These are phyloP conservation scores for Trachurus trachurus DNA, from an alignment of 2,797 vertebrate species.

Conservation along the genomic window DNA sequence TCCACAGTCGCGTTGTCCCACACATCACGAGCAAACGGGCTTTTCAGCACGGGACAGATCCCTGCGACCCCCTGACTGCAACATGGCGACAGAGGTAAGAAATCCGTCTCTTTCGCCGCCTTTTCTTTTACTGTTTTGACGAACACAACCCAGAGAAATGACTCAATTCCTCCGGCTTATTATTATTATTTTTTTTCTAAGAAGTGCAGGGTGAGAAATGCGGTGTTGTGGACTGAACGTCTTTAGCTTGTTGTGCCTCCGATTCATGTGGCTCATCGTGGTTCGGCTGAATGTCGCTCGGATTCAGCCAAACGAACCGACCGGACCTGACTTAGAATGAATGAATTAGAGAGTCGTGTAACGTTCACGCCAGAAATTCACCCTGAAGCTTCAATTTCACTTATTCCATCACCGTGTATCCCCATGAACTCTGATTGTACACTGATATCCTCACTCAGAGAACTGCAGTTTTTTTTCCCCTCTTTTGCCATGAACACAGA, in stretches of 20 bases:
- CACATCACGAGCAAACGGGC: constrained; percentile 58
- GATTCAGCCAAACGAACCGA: constrained; percentile 16
- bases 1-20: constrained; percentile 65
- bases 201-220: constrained; percentile 32
- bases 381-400: constrained; percentile 9
- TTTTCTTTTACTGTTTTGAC: background rate
- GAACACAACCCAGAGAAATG: background rate
- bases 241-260: constrained; percentile 25
- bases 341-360: background rate
- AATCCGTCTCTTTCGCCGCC: background rate
- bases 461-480: background rate
- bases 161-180: background rate
- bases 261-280: background rate
- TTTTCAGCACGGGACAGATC: constrained; percentile 77
- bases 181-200: background rate
- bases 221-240: constrained; percentile 35
- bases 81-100: constrained; percentile 89
- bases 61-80: constrained; percentile 69
- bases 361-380: background rate
- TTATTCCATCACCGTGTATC: constrained; percentile 32
- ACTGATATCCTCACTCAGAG: background rate
- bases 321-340: background rate
- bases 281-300: constrained; percentile 7
- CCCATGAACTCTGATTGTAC: background rate
- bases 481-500: background rate